A percentile compares a stretch with the other conserved stretches of the same genome.
These are phyloP conservation scores for Metallyticus violacea DNA, from an alignment of 2,888 invertebrate species.

Conservation along the genomic window DNA sequence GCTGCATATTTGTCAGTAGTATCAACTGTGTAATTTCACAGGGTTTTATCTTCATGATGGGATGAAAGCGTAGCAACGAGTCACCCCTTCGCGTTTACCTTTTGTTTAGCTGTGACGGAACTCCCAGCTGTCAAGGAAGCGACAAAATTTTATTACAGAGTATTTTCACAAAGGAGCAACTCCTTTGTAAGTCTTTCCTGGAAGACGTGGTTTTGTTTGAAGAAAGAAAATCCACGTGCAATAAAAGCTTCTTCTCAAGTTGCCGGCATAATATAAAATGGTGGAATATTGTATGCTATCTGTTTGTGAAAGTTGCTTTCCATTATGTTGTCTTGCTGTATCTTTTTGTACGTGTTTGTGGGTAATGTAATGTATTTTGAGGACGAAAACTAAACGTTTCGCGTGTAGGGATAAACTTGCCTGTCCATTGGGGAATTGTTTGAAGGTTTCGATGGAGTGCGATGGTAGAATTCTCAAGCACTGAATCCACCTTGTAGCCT, in stretches of 20 bases:
- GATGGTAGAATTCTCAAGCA: neutral
- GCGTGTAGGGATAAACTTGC: neutral
- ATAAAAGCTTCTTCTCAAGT: neutral
- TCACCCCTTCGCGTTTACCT: neutral
- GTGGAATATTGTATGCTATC: neutral
- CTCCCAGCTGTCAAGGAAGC: neutral
- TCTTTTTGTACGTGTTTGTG: neutral
- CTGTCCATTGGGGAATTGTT: neutral
- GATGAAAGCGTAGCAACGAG: neutral
- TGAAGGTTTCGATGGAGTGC: neutral
- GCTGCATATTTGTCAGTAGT: neutral
- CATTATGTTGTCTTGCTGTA: neutral
- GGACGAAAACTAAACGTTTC: neutral
- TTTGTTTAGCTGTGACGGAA: neutral
- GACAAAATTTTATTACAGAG: neutral
- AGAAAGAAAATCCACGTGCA: neutral
- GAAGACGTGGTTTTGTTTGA: neutral
- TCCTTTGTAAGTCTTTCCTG: neutral
- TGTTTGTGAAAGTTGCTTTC: neutral
- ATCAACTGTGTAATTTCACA: neutral
- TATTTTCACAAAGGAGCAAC: neutral
- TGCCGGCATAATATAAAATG: neutral
- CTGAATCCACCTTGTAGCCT: neutral
- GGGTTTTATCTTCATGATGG: neutral
- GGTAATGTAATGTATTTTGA: no score